These are phyloP conservation scores for Brevipalpus yothersi DNA, from an alignment of 1,140 invertebrate species.

Conservation along the genomic window DNA sequence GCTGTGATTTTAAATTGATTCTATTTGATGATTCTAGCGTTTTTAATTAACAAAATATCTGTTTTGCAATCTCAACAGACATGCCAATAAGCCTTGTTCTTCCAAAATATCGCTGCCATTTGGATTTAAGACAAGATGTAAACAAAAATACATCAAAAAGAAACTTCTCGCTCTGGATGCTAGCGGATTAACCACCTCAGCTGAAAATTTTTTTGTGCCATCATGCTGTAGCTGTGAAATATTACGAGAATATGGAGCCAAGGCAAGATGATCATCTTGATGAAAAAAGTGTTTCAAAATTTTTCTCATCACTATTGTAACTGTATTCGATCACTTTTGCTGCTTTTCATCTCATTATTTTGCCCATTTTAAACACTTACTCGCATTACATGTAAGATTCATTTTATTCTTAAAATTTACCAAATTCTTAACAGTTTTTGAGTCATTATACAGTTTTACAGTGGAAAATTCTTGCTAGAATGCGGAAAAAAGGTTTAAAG, in stretches of 20 bases:
- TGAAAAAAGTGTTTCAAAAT: no score
- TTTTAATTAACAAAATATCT: neutral
- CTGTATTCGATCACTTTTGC: no score
- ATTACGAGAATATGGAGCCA: neutral
- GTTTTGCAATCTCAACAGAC: slow-evolving; percentile 5
- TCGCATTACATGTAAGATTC: no score
- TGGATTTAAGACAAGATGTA: slow-evolving; percentile 53
- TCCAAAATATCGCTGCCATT: slow-evolving; percentile 28
- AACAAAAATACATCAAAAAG: slow-evolving; percentile 76
- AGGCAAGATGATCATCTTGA: no score
- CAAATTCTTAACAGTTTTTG: no score
- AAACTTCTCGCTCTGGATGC: slow-evolving; percentile 55
- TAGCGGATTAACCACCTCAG: slow-evolving; percentile 49
- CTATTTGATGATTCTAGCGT: neutral
- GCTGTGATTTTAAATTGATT: neutral
- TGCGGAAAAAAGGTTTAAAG: no score
- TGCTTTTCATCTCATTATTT: no score
- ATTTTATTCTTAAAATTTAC: no score
- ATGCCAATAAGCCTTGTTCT: slow-evolving; percentile 10
- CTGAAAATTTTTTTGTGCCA: slow-evolving; percentile 75
- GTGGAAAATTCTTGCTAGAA: no score
- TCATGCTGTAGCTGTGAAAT: slow-evolving; percentile 48
- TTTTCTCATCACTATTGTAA: no score
- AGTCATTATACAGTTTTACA: no score
- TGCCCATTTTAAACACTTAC: no score